A percentile compares a stretch with the other conserved stretches of the same genome.
These are phyloP conservation scores for Hippoglossus stenolepis DNA, from an alignment of 2,113 vertebrate species.

Conservation along the genomic window DNA sequence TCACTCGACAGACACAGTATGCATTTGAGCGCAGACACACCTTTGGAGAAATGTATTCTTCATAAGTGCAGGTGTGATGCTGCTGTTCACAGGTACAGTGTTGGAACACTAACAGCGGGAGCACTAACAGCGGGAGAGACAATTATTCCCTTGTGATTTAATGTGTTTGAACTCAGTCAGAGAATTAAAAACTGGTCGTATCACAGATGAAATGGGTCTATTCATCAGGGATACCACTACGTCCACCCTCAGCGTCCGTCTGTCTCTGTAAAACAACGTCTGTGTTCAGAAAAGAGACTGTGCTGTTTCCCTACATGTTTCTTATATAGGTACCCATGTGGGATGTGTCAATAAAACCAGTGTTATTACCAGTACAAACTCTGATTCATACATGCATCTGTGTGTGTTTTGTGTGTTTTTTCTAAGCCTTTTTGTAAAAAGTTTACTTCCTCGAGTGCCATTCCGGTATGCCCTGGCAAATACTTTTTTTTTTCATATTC, in stretches of 20 bases:
- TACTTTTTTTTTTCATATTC: slow-evolving; percentile 60
- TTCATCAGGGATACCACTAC: slow-evolving; percentile 32
- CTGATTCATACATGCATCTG: slow-evolving; percentile 45
- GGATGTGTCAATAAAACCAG: slow-evolving; percentile 45
- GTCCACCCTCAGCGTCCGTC: slow-evolving; percentile 33
- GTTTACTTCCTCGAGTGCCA: slow-evolving; percentile 67
- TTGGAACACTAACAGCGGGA: not conserved
- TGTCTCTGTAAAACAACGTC: slow-evolving; percentile 24
- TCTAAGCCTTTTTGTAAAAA: slow-evolving; percentile 73
- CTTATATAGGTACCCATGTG: slow-evolving; percentile 18
- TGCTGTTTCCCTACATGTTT: slow-evolving; percentile 38
- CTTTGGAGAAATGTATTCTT: not conserved
- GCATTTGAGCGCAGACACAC: not conserved
- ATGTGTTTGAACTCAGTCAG: too few species aligned
- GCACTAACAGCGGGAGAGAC: not conserved
- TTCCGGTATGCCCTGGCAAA: slow-evolving; percentile 60
- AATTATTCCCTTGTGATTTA: not conserved
- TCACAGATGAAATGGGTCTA: slow-evolving; percentile 12
- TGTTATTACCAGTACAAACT: slow-evolving; percentile 39
- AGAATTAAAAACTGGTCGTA: not conserved
- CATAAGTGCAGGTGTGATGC: not conserved
- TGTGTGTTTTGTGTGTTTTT: slow-evolving; percentile 61
- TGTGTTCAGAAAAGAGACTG: slow-evolving; percentile 28
- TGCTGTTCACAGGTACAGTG: not conserved
- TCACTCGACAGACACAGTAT: too few species aligned